These are phyloP conservation scores for Homarus americanus DNA, from an alignment of 1,140 invertebrate species.

Conservation along the genomic window DNA sequence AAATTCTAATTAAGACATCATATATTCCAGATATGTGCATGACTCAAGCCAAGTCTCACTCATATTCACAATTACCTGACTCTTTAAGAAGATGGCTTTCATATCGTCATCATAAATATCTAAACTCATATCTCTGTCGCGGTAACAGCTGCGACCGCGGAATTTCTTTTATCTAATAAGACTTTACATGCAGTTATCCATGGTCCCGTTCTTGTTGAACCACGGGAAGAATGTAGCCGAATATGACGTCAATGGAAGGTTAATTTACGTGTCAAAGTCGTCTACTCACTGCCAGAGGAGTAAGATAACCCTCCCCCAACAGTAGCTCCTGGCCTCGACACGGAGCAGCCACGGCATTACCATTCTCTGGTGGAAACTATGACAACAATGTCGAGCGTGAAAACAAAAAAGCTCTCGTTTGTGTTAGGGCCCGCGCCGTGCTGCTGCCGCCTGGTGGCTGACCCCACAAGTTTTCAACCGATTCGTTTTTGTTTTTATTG, in stretches of 20 bases:
- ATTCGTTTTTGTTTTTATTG: slow-evolving; percentile 27
- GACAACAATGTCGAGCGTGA: slow-evolving; percentile 5
- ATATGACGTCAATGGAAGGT: neutral
- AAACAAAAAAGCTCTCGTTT: slow-evolving; percentile 17
- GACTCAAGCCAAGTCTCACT: neutral
- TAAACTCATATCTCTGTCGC: neutral
- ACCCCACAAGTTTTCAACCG: slow-evolving; percentile 2
- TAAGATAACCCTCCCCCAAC: no score
- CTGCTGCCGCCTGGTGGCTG: slow-evolving; percentile 21
- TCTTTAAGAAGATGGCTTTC: neutral
- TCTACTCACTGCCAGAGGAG: neutral
- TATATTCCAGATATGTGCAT: slow-evolving; percentile 3
- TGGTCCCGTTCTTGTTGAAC: neutral
- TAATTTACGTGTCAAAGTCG: slow-evolving; percentile 7
- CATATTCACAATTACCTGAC: slow-evolving; percentile 15
- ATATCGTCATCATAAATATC: slow-evolving; percentile 8
- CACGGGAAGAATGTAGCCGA: neutral
- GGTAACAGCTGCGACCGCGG: neutral
- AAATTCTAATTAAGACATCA: slow-evolving; percentile 8
- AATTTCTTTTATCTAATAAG: neutral
- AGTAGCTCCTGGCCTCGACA: neutral
- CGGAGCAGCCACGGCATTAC: neutral
- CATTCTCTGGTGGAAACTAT: slow-evolving; percentile 12
- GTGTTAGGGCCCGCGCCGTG: slow-evolving; percentile 2
- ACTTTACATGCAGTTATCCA: slow-evolving; percentile 1